These are phyloP conservation scores for Dynastes maya DNA, from an alignment of 2,888 invertebrate species.

Conservation along the genomic window DNA sequence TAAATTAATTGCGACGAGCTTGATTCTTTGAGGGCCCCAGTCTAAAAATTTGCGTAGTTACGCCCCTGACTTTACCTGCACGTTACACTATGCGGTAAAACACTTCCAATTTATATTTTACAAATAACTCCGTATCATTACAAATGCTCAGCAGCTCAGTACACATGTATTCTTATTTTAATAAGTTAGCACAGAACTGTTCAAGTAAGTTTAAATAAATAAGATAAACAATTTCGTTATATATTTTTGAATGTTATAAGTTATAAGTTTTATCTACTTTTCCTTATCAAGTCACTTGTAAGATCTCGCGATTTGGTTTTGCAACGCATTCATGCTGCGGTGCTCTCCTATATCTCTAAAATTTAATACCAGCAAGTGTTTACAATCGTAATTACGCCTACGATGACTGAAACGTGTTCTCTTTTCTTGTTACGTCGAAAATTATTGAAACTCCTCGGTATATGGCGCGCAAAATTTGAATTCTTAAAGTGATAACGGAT, in stretches of 20 bases:
- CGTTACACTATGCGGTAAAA: too few relatives aligned
- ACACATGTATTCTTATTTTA: too few relatives aligned
- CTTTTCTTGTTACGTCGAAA: not conserved
- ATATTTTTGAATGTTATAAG: constrained; percentile 14
- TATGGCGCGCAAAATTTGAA: constrained; percentile 12
- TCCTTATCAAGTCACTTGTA: constrained; percentile 32
- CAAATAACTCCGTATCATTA: too few relatives aligned
- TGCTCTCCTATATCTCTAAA: not conserved
- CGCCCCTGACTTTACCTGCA: too few relatives aligned
- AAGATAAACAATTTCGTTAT: constrained; percentile 40
- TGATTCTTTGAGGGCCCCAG: too few relatives aligned
- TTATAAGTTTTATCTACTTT: constrained; percentile 21
- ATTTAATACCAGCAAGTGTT: not conserved
- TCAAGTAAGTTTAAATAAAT: constrained; percentile 30
- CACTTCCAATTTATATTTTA: too few relatives aligned
- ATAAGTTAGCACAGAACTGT: not conserved
- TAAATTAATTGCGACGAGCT: too few relatives aligned
- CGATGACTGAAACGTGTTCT: not conserved
- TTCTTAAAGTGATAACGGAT: constrained; percentile 22
- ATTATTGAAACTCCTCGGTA: not conserved
- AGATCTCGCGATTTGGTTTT: constrained; percentile 26
- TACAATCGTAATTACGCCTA: not conserved
- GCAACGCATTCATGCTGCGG: not conserved
- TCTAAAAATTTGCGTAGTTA: too few relatives aligned
- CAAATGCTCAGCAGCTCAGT: too few relatives aligned